Evolutionary conservation across 2,113 vertebrate species (phyloP), one percentile per base, ranked within the genome.

Genomic region (Pagrus major): DNA sequence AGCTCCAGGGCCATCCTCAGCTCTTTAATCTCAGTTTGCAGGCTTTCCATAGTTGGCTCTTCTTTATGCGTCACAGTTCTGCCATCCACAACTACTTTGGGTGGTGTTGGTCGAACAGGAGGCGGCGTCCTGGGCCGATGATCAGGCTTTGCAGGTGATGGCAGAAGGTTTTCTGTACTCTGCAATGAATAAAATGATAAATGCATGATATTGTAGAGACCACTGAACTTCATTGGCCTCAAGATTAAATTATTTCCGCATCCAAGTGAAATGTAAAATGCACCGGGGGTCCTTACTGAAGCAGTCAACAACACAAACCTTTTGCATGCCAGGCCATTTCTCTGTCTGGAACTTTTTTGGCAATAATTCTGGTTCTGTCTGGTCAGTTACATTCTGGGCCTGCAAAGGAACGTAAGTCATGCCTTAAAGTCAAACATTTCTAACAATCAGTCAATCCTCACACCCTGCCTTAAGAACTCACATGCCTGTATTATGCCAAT

Each of bases 1-100:
- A 95, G 90, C 49, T 93, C 89, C 89, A 96, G 83, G 27, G 91
- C 86, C 91, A 94, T 91, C 63, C 76, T 93, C 71, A 96, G 90
- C 64, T 96, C 95, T 67, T 81, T 92, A 67, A 96, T 78, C 23
- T 95, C 94, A 4, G 80, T 84, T 44, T 93, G 86, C 52, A 96
- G 80, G 56, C 86, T 71, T 5, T 92, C 81, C 75, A 94, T 1
- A 0, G 79, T 91, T 3, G 69, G 10, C 9, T 85, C 80, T 11
- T 91, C 86, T 46, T 84, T 91, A 25, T 67, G 70, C 41, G 54
- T 56, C 44, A 60, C 72, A 5, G 65, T 61, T 66, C 23, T 86
- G 33, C 54, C 46, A 5, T 88, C 83, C 61, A 80, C 25, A 0
- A 56, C 6, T 0, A 58, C 46, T 65, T 80, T 91, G 3, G 84